Evolutionary conservation across 2,888 invertebrate genomes (phyloP).

Genomic region (Eupithecia tripunctaria): DNA sequence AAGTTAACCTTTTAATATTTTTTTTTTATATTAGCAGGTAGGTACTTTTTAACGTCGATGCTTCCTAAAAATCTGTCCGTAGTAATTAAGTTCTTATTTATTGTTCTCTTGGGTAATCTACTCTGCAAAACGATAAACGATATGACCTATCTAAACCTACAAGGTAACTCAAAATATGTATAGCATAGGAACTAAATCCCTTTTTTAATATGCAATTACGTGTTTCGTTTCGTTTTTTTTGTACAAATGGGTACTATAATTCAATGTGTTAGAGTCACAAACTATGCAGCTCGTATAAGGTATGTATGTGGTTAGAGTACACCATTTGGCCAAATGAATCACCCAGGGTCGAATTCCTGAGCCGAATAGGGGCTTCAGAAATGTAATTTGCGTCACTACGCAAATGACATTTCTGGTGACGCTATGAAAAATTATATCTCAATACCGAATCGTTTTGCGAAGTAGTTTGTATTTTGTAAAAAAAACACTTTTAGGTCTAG

Average conservation of each 20-base stretch:
- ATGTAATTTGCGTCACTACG: too few relatives aligned
- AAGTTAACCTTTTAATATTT: background rate
- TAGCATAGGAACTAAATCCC: background rate
- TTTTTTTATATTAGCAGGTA: background rate
- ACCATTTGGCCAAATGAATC: too few relatives aligned
- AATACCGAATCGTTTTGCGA: background rate
- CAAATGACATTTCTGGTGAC: background rate
- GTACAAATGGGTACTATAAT: too few relatives aligned
- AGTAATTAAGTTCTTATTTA: background rate
- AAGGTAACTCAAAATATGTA: background rate
- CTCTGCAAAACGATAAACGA: background rate
- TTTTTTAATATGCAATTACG: too few relatives aligned
- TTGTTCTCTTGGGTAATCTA: background rate
- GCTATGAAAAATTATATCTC: background rate
- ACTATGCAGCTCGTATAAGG: too few relatives aligned
- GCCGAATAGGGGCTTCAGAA: background rate
- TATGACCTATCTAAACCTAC: background rate
- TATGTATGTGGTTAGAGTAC: too few relatives aligned
- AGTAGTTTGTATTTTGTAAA: slow-evolving; percentile 1
- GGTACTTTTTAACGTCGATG: background rate
- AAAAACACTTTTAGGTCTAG: background rate
- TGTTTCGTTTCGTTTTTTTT: too few relatives aligned
- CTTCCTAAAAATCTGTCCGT: slow-evolving; percentile 9
- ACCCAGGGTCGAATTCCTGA: too few relatives aligned
- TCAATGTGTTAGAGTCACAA: too few relatives aligned